These are phyloP conservation scores for Nymphalis urticae DNA, from an alignment of 2,888 invertebrate species.

Conservation along the genomic window DNA sequence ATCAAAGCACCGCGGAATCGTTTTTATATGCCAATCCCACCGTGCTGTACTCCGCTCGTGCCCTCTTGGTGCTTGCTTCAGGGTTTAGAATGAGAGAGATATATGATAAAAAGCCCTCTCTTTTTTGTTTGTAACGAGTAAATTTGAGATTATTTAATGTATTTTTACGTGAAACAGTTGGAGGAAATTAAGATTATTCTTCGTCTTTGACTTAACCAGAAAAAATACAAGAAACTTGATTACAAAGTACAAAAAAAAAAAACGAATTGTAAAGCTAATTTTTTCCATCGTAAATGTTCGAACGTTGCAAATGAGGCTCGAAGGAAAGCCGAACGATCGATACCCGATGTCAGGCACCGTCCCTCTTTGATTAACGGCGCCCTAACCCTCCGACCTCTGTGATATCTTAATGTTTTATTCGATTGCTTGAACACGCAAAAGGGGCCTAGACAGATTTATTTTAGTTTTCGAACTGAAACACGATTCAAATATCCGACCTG, in stretches of 20 bases:
- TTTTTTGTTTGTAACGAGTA: too few relatives aligned
- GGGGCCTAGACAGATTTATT: slow-evolving; percentile 28
- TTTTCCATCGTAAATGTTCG: slow-evolving; percentile 7
- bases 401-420: slow-evolving; percentile 37
- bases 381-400: slow-evolving; percentile 29
- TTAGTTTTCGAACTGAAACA: slow-evolving; percentile 29
- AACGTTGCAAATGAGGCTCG: slow-evolving; percentile 3
- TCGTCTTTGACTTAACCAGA: too few relatives aligned
- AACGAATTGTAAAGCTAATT: background rate
- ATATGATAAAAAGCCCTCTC: too few relatives aligned
- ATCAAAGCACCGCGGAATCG: too few relatives aligned
- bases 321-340: slow-evolving; percentile 21
- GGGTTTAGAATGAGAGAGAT: too few relatives aligned
- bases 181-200: too few relatives aligned
- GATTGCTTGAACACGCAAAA: slow-evolving; percentile 33
- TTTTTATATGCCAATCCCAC: too few relatives aligned
- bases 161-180: too few relatives aligned
- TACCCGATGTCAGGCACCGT: slow-evolving; percentile 23
- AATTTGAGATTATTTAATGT: too few relatives aligned
- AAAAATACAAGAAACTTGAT: background rate
- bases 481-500: slow-evolving; percentile 21
- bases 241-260: background rate
- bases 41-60: too few relatives aligned
- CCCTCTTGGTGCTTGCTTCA: too few relatives aligned
- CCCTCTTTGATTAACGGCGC: slow-evolving; percentile 36